These are phyloP conservation scores for Cyprinodon tularosa DNA, from an alignment of 2,113 vertebrate genomes.

Conservation along the genomic window DNA sequence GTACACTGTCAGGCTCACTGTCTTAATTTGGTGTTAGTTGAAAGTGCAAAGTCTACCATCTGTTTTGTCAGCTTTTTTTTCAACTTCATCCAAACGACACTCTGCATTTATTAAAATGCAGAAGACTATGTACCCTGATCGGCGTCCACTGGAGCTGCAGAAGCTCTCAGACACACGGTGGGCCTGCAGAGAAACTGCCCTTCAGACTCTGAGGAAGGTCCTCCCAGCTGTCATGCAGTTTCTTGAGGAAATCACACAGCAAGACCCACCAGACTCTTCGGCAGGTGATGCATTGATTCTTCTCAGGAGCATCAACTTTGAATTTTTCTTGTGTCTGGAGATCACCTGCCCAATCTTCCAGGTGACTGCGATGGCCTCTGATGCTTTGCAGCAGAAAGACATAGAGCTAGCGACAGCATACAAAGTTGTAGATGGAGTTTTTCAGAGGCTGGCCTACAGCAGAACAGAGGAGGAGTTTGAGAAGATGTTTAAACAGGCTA, in stretches of 20 bases:
- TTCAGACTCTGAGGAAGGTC: neutral
- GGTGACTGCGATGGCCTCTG: neutral
- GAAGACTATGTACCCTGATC: too few species aligned
- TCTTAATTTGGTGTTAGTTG: too few species aligned
- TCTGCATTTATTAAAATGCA: too few species aligned
- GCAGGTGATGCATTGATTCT: constrained; percentile 2
- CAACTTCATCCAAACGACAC: too few species aligned
- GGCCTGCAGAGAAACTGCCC: constrained; percentile 7
- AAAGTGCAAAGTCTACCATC: too few species aligned
- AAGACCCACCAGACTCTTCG: neutral
- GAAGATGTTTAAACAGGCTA: too few species aligned
- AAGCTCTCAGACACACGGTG: neutral
- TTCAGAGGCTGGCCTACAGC: too few species aligned
- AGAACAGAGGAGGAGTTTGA: too few species aligned
- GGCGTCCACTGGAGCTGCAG: neutral
- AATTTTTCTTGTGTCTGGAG: neutral
- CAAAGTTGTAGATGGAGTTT: too few species aligned
- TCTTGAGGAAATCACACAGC: constrained; percentile 1
- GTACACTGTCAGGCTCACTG: too few species aligned
- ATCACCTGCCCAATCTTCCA: neutral
- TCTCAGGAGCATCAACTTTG: constrained; percentile 2
- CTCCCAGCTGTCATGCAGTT: constrained; percentile 2
- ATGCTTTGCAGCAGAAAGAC: constrained; percentile 7
- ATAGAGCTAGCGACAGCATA: too few species aligned
- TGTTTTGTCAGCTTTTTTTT: too few species aligned